Evolutionary conservation across 1,140 invertebrate species (phyloP), one percentile per base, ranked within the genome.

Genomic region (Tachypleus tridentatus): DNA sequence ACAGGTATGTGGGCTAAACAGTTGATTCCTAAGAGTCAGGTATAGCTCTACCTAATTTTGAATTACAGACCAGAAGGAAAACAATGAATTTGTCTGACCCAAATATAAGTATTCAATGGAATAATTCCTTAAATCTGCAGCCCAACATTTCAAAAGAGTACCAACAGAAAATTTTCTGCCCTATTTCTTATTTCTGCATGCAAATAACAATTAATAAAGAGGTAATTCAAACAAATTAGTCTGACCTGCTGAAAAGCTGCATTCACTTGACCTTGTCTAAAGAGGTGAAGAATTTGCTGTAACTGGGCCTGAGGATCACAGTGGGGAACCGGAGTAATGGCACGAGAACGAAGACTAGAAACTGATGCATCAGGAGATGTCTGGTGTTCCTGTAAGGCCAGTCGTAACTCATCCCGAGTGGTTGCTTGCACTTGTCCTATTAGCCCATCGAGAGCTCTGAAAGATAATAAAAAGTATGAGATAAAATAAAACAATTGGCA

Each of bases 241-340:
- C 48, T 72, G 72, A 82, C 80, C 75, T 76, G 73, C 75, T 94
- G 89, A 76, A 96, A 94, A 9, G 91, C 92, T 60, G 85, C 83
- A 77, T 92, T 91, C 3, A 87, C 78, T 73, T 91, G 86, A 4
- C 87, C 87, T 67, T 84, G 81, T 51, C 81, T 77, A 29, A 93
- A 76, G n/a, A 89, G 77, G 48, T 85, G 82, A 69, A 87, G 80
- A 58, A 93, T 84, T 69, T 87, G 84, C n/a, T 83, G 78, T 71
- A 87, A 82, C 57, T 71, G 68, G 47, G 80, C 79, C 67, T 84
- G 82, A n/a, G 81, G 74, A 73, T 86, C 84, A 54, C 80, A 76
- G n/a, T 78, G 71, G 62, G 29, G 29, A 29, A 60, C 3, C 62
- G 61, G 5, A 62, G 64, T 59, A 60, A 60, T 10, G 60, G 57